Conservation (phyloP, 2,113 vertebrate genomes). For the Rhombomys opimus region DNA sequence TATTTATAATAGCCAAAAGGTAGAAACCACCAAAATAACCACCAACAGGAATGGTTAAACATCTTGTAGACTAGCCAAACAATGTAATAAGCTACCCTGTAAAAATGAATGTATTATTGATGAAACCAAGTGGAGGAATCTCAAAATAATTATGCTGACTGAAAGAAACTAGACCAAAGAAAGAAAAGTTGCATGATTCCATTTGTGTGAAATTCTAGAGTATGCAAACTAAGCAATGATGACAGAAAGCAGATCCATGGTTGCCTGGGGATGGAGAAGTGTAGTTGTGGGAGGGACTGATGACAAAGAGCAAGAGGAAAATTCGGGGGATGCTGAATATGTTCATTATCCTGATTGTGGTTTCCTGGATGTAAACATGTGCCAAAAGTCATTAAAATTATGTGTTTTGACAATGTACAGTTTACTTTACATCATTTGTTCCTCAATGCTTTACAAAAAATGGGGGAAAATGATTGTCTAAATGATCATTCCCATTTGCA, state of each 20-base stretch:
- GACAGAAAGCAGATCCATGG: slow-evolving; percentile 45
- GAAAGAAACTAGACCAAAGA: slow-evolving; percentile 29
- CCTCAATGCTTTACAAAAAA: slow-evolving; percentile 39
- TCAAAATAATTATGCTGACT: slow-evolving; percentile 27
- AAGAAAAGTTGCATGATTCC: background rate
- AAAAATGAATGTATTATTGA: slow-evolving; percentile 5
- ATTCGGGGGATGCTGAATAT: slow-evolving; percentile 18
- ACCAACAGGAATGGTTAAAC: background rate
- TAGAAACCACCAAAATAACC: slow-evolving; percentile 8
- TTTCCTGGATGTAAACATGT: slow-evolving; percentile 47
- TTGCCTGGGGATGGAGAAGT: background rate
- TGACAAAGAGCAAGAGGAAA: slow-evolving; percentile 34
- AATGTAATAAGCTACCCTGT: background rate
- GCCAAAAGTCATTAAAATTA: slow-evolving; percentile 67
- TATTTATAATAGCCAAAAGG: slow-evolving; percentile 30
- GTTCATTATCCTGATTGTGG: slow-evolving; percentile 57
- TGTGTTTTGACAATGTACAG: slow-evolving; percentile 47
- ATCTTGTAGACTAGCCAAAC: background rate
- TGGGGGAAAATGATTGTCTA: background rate
- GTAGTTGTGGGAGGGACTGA: background rate
- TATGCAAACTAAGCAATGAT: background rate
- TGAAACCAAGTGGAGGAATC: background rate
- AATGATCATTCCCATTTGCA: slow-evolving; percentile 45
- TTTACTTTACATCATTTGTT: slow-evolving; percentile 44
- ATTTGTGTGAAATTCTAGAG: slow-evolving; percentile 48